Conservation (phyloP, 1,140 invertebrate species). For the Pseudomyrmex dendroicus region DNA sequence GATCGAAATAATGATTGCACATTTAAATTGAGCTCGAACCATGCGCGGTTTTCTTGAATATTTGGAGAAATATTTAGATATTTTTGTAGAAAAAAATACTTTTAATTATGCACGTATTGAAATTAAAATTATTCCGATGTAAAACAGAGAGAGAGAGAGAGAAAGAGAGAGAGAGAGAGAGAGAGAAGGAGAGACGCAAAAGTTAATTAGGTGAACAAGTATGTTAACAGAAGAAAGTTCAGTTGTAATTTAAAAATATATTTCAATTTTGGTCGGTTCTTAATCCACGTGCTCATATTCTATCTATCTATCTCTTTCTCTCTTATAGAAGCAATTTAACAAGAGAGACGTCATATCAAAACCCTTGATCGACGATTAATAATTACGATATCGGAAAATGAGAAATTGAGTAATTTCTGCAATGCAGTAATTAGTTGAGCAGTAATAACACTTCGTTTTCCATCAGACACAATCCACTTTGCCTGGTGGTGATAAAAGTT, state of each 20-base stretch:
- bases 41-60: no score
- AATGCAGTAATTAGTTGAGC: conserved; percentile 33
- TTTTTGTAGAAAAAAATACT: no score
- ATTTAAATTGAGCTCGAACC: background rate
- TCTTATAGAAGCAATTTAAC: background rate
- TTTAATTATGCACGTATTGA: no score
- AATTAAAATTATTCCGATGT: no score
- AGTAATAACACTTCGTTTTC: conserved; percentile 43
- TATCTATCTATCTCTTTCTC: no score
- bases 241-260: background rate
- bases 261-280: background rate
- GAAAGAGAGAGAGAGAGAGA: no score
- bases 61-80: no score
- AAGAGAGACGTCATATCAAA: no score
- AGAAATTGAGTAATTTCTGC: background rate
- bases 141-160: no score
- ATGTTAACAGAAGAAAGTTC: background rate
- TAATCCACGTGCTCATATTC: background rate
- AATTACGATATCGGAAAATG: conserved; percentile 25
- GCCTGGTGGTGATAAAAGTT: conserved; percentile 6
- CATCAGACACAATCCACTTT: conserved; percentile 5
- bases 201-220: no score
- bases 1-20: background rate
- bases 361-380: background rate
- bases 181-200: no score